These are phyloP conservation scores for Tetramorium alpestre DNA, from an alignment of 1,140 invertebrate species.

Conservation along the genomic window DNA sequence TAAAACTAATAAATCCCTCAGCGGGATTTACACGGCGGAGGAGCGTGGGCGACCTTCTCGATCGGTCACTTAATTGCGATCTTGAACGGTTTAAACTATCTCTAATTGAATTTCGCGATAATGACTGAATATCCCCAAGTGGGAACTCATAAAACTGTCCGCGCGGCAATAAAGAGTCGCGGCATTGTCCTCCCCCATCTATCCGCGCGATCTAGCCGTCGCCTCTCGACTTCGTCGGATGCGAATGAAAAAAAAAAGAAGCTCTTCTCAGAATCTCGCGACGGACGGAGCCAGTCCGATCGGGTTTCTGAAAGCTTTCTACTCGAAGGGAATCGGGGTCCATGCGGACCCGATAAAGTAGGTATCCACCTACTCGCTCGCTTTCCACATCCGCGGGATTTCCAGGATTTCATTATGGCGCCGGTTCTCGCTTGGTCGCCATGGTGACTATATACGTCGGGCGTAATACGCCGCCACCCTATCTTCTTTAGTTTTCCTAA, in stretches of 20 bases:
- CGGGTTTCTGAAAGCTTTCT: slow-evolving; percentile 57
- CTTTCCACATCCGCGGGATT: slow-evolving; percentile 57
- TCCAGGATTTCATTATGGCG: slow-evolving; percentile 72
- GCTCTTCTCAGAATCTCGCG: slow-evolving; percentile 29
- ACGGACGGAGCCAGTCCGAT: slow-evolving; percentile 19
- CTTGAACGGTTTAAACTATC: slow-evolving; percentile 49
- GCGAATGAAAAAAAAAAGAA: neutral
- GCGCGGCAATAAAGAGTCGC: slow-evolving; percentile 47
- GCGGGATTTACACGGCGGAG: slow-evolving; percentile 12
- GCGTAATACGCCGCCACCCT: slow-evolving; percentile 56
- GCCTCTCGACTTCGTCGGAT: neutral
- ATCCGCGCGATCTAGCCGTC: slow-evolving; percentile 7
- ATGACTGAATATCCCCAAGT: slow-evolving; percentile 38
- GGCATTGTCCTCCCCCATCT: slow-evolving; percentile 21
- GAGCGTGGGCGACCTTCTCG: neutral
- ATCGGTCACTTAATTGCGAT: slow-evolving; percentile 50
- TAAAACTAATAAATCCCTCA: slow-evolving; percentile 35
- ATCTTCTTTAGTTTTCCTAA: slow-evolving; percentile 68
- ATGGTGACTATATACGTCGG: slow-evolving; percentile 66
- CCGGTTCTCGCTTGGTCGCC: slow-evolving; percentile 63
- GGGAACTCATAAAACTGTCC: slow-evolving; percentile 48
- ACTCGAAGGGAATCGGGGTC: slow-evolving; percentile 60
- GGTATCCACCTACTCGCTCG: slow-evolving; percentile 45
- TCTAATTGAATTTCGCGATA: slow-evolving; percentile 56
- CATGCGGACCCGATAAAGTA: slow-evolving; percentile 30